Evolutionary conservation across 2,888 invertebrate species (phyloP).

Genomic region (Polietes domitor): DNA sequence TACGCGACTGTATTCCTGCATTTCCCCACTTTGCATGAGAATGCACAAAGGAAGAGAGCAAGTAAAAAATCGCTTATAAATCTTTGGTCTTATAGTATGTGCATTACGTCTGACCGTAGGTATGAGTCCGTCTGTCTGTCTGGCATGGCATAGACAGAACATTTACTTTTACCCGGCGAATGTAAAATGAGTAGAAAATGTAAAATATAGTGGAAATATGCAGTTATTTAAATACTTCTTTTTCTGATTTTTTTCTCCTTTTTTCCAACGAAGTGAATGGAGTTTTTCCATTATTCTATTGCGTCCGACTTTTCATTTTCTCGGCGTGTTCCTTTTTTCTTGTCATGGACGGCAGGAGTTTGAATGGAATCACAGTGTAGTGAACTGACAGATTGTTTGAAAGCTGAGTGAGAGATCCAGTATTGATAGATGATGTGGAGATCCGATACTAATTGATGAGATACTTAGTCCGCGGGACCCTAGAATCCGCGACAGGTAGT

Average conservation of each 20-base stretch:
- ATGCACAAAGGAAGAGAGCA: neutral
- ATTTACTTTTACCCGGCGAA: constrained; percentile 27
- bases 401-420: too few species aligned
- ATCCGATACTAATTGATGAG: too few species aligned
- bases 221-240: constrained; percentile 15
- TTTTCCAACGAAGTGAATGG: neutral
- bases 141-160: neutral
- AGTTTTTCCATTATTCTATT: neutral
- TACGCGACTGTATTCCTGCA: neutral
- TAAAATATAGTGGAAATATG: constrained; percentile 10
- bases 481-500: too few species aligned
- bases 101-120: neutral
- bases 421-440: too few species aligned
- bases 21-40: neutral
- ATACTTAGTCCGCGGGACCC: too few species aligned
- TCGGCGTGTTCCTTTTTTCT: neutral
- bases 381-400: too few species aligned
- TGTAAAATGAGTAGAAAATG: constrained; percentile 35
- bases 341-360: neutral
- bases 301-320: neutral
- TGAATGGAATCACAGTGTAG: neutral
- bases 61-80: constrained; percentile 23
- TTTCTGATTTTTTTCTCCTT: neutral
- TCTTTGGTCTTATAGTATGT: constrained; percentile 13
- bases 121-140: neutral